Conservation (phyloP, 2,113 vertebrate species). For the Noctilio leporinus region DNA sequence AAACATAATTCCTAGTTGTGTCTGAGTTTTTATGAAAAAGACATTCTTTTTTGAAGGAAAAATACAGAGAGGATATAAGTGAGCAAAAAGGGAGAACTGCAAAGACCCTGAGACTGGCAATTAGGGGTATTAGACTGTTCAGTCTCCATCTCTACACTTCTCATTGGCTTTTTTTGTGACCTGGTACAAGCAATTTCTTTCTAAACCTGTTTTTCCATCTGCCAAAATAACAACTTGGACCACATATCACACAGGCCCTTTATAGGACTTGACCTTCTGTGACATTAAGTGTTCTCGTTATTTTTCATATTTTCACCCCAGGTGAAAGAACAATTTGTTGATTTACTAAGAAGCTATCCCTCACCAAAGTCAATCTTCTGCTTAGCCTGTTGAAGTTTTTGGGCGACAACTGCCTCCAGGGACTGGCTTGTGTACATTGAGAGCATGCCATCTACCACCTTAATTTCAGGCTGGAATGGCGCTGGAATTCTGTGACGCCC, state of each 20-base stretch:
- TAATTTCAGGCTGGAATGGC: slow-evolving; percentile 7
- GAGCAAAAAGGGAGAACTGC: accelerated
- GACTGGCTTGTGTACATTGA: slow-evolving; percentile 18
- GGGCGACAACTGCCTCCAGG: slow-evolving; percentile 39
- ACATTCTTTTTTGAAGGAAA: background rate
- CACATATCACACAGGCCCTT: background rate
- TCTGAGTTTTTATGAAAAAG: background rate
- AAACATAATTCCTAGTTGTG: background rate
- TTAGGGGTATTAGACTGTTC: no score
- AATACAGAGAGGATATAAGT: background rate
- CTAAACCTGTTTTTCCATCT: background rate
- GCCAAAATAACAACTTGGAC: background rate
- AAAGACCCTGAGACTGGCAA: background rate
- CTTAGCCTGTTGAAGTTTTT: slow-evolving; percentile 29
- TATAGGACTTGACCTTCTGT: slow-evolving; percentile 10
- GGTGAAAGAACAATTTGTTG: slow-evolving; percentile 57
- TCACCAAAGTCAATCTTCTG: slow-evolving; percentile 4
- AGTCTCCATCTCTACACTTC: background rate
- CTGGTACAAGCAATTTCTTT: background rate
- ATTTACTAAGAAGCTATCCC: slow-evolving; percentile 26
- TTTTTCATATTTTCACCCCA: slow-evolving; percentile 42
- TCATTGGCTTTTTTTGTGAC: background rate
- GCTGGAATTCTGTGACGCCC: background rate
- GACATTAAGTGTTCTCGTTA: slow-evolving; percentile 40
- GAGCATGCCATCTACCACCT: slow-evolving; percentile 19